phyloP scores from a whole-genome alignment of 1,140 invertebrate species.

The Drosophila novamexicana region DNA sequence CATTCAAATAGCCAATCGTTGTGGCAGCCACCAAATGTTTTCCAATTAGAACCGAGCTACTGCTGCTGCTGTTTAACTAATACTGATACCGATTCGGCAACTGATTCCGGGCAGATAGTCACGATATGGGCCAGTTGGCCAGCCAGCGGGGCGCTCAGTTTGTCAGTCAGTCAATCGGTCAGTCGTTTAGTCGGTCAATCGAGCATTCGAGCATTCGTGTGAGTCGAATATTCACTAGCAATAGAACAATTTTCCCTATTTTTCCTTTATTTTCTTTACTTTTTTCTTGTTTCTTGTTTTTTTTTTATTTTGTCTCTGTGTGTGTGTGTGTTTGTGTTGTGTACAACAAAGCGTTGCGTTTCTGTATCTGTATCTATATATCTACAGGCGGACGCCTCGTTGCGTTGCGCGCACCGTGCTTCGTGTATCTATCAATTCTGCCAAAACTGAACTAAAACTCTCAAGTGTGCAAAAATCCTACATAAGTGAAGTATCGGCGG shows the following conservation, averaged over 20 bases:
- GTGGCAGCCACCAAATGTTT: conserved; percentile 49
- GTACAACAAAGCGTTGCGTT: conserved; percentile 34
- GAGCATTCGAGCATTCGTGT: background rate
- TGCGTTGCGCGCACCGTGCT: conserved; percentile 31
- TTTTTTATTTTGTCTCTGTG: background rate
- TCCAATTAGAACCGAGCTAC: conserved; percentile 55
- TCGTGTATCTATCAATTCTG: conserved; percentile 77
- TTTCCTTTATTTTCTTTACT: conserved; percentile 13
- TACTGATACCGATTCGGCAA: conserved; percentile 28
- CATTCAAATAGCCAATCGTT: conserved; percentile 25
- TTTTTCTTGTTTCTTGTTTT: conserved; percentile 7
- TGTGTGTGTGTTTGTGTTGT: conserved; percentile 13
- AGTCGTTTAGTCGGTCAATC: conserved; percentile 24
- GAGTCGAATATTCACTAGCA: conserved; percentile 10
- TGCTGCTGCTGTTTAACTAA: conserved; percentile 22
- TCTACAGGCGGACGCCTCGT: conserved; percentile 25
- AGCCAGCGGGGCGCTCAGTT: conserved; percentile 29
- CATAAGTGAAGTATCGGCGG: conserved; percentile 69
- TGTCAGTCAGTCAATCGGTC: conserved; percentile 12
- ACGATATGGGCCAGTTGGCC: conserved; percentile 48
- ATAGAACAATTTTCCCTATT: conserved; percentile 5
- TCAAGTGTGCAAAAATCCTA: conserved; percentile 79
- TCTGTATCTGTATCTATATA: conserved; percentile 50
- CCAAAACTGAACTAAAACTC: conserved; percentile 80
- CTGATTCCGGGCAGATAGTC: conserved; percentile 46